These are phyloP conservation scores for Acleris sparsana DNA, from an alignment of 2,888 invertebrate species.

Conservation along the genomic window DNA sequence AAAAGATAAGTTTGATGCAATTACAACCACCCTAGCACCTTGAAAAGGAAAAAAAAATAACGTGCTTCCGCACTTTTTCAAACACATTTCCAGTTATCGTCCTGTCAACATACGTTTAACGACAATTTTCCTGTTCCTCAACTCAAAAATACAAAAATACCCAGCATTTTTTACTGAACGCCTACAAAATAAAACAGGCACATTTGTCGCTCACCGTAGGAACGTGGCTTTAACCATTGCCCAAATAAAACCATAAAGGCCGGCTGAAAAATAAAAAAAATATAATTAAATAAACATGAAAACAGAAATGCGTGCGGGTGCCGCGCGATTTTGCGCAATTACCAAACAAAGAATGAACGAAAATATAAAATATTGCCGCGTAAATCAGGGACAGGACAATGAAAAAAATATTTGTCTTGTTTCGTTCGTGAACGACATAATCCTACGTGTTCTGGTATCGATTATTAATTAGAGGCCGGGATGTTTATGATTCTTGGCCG, in stretches of 20 bases:
- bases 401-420: conserved; percentile 23
- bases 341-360: conserved; percentile 30
- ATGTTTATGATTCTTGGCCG: background rate
- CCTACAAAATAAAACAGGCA: background rate
- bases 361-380: conserved; percentile 30
- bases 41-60: too few species aligned
- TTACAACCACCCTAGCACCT: too few species aligned
- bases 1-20: too few species aligned
- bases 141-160: conserved; percentile 7
- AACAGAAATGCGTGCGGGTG: conserved; percentile 14
- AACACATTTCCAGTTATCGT: conserved; percentile 3
- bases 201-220: conserved; percentile 4
- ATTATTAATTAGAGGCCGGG: background rate
- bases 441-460: conserved; percentile 13
- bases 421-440: conserved; percentile 3
- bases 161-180: background rate
- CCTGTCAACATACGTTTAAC: conserved; percentile 7
- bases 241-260: conserved; percentile 15
- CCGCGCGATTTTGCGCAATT: conserved; percentile 26
- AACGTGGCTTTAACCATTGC: conserved; percentile 5
- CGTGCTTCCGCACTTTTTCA: background rate
- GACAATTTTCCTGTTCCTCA: conserved; percentile 7
- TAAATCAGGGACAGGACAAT: conserved; percentile 23
- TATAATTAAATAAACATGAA: conserved; percentile 25
- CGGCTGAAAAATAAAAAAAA: conserved; percentile 7